A percentile compares a stretch with the other conserved stretches of the same genome.
phyloP scores from a whole-genome alignment of 2,113 vertebrate species.

The Labrus mixtus region DNA sequence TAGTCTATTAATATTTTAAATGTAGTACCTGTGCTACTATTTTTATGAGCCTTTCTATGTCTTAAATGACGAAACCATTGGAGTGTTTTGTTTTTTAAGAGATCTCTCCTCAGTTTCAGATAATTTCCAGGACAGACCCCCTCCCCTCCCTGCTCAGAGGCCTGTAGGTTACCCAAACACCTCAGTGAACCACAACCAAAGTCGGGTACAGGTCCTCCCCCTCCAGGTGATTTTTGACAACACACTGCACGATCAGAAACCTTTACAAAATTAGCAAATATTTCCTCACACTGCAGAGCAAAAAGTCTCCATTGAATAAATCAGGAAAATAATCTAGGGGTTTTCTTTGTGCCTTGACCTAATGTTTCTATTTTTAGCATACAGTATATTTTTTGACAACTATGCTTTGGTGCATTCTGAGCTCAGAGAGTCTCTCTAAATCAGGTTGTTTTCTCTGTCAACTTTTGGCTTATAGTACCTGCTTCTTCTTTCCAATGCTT shows the following conservation, averaged over 20 bases:
- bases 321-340: no score
- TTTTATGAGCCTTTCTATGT: no score
- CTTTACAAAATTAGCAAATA: not conserved
- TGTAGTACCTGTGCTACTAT: not conserved
- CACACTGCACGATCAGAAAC: not conserved
- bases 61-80: not conserved
- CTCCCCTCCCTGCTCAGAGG: slow-evolving; percentile 88
- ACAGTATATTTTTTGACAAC: not conserved
- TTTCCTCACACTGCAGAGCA: no score
- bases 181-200: slow-evolving; percentile 68
- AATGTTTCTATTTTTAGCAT: no score
- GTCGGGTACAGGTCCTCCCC: slow-evolving; percentile 29
- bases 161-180: slow-evolving; percentile 84
- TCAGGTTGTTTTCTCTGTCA: slow-evolving; percentile 7
- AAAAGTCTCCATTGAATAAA: no score
- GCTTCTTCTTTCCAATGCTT: slow-evolving; percentile 21
- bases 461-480: not conserved
- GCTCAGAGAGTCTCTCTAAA: not conserved
- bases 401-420: not conserved
- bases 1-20: not conserved
- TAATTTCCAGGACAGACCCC: slow-evolving; percentile 80
- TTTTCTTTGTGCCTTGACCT: no score
- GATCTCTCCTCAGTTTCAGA: slow-evolving; percentile 80
- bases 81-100: not conserved
- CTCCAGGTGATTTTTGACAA: slow-evolving; percentile 49